Evolutionary conservation across 2,888 invertebrate genomes (phyloP), one percentile per base, ranked within the genome.

Genomic region (Adela reaumurella): DNA sequence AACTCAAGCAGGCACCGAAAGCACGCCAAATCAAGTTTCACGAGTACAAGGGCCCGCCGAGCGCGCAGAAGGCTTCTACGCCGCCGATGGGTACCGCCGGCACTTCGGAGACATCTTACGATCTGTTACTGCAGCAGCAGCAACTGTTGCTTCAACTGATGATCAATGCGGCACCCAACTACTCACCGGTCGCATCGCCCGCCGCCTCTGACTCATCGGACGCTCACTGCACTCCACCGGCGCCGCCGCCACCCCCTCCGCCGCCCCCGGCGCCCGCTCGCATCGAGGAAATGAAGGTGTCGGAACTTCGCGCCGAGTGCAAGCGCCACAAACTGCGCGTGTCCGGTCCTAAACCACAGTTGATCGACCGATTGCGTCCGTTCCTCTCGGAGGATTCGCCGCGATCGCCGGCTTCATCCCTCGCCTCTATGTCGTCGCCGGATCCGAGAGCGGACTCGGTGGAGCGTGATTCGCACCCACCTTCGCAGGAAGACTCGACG

Each of bases 21-120:
- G 71, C 78, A 18, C 24, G 24, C 17, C 19, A 19, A 49, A 96
- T 97, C 60, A 97, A 97, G 77, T 97, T 97, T 73, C 97, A 97
- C 71, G 97, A 97, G 71, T 94, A 94, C 70, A 94, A 94, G 74
- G 94, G 94, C 35, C 94, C 94, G 20, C 94, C 96, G 54, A 93
- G 87, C 73, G 92, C 94, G 17, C 91, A 92, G 58, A 92, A 92
- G 63, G 83, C 84, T 47, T 77, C 83, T 3, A 80, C 83, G 17
- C 82, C 85, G 11, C 81, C 81, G 11, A 67, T 35, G 63, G 64
- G 17, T 50, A 44, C 43, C 48, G 14, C 42, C 47, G 81, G 55
- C 50, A 65, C 69, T 28, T 62, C 65, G 46, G 94, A 95, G 70
- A 93, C 92, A 6, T 92, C 92, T 8, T 96, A 96, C 70, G 94